A percentile compares a stretch with the other conserved stretches of the same genome.
These are phyloP conservation scores for Plecotus auritus DNA, from an alignment of 2,113 vertebrate species.

Conservation along the genomic window DNA sequence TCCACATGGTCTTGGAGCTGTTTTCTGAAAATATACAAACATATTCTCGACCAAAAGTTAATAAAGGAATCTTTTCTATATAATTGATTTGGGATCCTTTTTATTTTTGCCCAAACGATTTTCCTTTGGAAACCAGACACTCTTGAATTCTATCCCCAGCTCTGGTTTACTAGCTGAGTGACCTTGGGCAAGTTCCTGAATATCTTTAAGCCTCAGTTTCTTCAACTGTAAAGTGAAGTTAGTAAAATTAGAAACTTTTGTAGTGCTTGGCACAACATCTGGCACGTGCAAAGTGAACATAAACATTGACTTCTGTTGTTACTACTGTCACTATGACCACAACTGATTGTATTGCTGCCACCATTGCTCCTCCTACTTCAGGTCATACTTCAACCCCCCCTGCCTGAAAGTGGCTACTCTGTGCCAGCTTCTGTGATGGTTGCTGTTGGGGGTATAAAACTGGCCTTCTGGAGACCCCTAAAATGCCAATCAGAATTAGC, in stretches of 20 bases:
- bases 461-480: background rate
- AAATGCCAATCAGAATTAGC: background rate
- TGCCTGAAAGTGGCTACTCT: background rate
- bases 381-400: accelerated
- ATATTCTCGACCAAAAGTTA: too few relatives aligned
- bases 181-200: background rate
- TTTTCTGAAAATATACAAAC: too few relatives aligned
- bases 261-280: background rate
- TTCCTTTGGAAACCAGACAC: background rate
- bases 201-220: background rate
- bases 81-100: too few relatives aligned
- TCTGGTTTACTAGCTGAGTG: background rate
- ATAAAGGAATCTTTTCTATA: too few relatives aligned
- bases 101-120: too few relatives aligned
- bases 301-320: background rate
- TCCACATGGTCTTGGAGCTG: too few relatives aligned
- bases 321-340: background rate
- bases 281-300: background rate
- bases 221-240: background rate
- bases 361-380: accelerated
- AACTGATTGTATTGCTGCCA: background rate
- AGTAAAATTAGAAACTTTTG: background rate
- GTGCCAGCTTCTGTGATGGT: background rate
- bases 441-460: background rate
- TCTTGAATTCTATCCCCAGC: background rate